Evolutionary conservation across 1,140 invertebrate species (phyloP).

Genomic region (Protaetia brevitarsis): DNA sequence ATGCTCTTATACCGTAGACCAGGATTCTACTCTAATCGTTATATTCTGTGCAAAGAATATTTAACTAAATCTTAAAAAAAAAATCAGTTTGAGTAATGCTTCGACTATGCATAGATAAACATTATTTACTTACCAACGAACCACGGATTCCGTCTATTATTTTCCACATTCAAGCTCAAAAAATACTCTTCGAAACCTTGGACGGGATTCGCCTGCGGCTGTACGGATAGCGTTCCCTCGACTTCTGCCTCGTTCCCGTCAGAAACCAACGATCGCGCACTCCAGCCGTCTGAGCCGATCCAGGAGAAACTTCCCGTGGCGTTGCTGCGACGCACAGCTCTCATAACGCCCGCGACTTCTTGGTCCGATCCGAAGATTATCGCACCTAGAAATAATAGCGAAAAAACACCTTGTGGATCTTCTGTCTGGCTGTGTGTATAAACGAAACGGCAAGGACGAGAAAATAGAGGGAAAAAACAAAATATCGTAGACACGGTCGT

Average conservation of each 20-base stretch:
- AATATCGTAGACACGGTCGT: too few species aligned
- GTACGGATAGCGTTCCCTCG: conserved; percentile 87
- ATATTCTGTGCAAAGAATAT: too few species aligned
- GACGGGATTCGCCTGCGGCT: conserved; percentile 85
- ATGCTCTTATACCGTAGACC: too few species aligned
- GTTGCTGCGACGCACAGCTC: conserved; percentile 79
- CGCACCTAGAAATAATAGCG: conserved; percentile 78
- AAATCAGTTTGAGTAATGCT: too few species aligned
- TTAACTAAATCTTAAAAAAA: too few species aligned
- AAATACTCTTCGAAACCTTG: conserved; percentile 87
- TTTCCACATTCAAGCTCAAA: conserved; percentile 76
- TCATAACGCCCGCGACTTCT: conserved; percentile 92
- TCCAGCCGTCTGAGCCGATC: conserved; percentile 95
- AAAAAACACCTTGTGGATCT: too few species aligned
- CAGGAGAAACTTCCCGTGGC: conserved; percentile 89
- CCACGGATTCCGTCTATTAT: conserved; percentile 88
- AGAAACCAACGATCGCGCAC: conserved; percentile 79
- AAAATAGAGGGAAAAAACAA: too few species aligned
- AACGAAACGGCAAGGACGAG: too few species aligned
- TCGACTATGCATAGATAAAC: too few species aligned
- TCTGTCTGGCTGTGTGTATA: too few species aligned
- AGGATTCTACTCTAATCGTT: too few species aligned
- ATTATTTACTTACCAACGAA: conserved; percentile 80
- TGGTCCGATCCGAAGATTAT: conserved; percentile 96
- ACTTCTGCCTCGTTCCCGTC: conserved; percentile 86